A percentile compares a stretch with the other conserved stretches of the same genome.
phyloP scores from a whole-genome alignment of 2,888 invertebrate species.

The Ectemnius lituratus region DNA sequence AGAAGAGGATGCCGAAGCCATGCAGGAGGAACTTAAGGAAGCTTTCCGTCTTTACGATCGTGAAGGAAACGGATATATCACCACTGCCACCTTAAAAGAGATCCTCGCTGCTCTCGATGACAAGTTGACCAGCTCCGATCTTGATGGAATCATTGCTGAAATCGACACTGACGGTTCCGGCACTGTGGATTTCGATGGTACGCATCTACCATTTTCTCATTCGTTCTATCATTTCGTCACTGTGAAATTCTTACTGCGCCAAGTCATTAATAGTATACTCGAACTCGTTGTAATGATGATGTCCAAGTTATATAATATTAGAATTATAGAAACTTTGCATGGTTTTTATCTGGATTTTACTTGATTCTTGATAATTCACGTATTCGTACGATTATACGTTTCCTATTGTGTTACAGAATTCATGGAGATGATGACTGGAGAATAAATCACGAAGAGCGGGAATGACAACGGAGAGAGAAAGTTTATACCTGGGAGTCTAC shows the following conservation, averaged over 20 bases:
- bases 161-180: slow-evolving; percentile 99
- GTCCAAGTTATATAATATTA: too few relatives aligned
- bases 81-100: slow-evolving; percentile 93
- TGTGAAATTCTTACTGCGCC: neutral
- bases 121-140: slow-evolving; percentile 93
- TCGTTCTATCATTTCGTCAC: neutral
- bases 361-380: neutral
- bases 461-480: slow-evolving; percentile 3
- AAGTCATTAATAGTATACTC: too few relatives aligned
- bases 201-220: slow-evolving; percentile 49
- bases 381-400: neutral
- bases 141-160: slow-evolving; percentile 98
- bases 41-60: slow-evolving; percentile 98
- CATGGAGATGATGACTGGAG: slow-evolving; percentile 97
- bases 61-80: slow-evolving; percentile 96
- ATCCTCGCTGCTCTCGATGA: slow-evolving; percentile 96
- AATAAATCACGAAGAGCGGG: slow-evolving; percentile 79
- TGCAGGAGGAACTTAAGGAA: slow-evolving; percentile 97
- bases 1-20: slow-evolving; percentile 97
- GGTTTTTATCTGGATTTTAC: neutral
- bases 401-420: slow-evolving; percentile 82
- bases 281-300: too few relatives aligned
- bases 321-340: neutral
- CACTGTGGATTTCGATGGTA: slow-evolving; percentile 99
- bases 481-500: neutral